These are phyloP conservation scores for Toxotes lorentzi DNA, from an alignment of 2,797 vertebrate species.

Conservation along the genomic window DNA sequence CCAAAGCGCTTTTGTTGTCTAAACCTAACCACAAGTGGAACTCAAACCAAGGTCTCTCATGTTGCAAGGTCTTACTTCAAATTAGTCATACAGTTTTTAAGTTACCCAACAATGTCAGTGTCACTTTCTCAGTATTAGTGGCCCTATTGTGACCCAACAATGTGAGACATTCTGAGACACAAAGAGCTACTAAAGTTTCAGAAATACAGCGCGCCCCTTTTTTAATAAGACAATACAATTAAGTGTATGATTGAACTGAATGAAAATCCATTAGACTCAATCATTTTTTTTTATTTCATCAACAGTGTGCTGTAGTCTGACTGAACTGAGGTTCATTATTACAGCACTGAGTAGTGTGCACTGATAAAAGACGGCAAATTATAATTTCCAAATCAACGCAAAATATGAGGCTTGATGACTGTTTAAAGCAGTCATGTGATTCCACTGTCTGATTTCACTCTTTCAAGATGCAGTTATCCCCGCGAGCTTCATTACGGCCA, in stretches of 20 bases:
- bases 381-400: slow-evolving; percentile 25
- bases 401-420: slow-evolving; percentile 1
- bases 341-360: background rate
- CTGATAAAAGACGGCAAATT: slow-evolving; percentile 6
- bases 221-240: background rate
- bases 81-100: background rate
- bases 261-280: background rate
- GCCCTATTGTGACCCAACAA: background rate
- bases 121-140: background rate
- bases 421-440: background rate
- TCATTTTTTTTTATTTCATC: background rate
- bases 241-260: slow-evolving; percentile 1
- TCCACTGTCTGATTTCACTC: slow-evolving; percentile 5
- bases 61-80: background rate
- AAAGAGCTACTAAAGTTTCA: background rate
- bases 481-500: slow-evolving; percentile 18
- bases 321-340: slow-evolving; percentile 7
- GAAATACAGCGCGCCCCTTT: background rate
- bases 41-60: background rate
- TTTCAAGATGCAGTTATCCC: slow-evolving; percentile 19
- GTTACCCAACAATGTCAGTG: background rate
- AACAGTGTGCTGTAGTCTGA: background rate
- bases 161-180: background rate
- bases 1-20: slow-evolving; percentile 9
- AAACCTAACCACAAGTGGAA: background rate